Base-by-base conservation (phyloP, 2,888 invertebrate genomes). In the Diachrysia chrysitis region DNA sequence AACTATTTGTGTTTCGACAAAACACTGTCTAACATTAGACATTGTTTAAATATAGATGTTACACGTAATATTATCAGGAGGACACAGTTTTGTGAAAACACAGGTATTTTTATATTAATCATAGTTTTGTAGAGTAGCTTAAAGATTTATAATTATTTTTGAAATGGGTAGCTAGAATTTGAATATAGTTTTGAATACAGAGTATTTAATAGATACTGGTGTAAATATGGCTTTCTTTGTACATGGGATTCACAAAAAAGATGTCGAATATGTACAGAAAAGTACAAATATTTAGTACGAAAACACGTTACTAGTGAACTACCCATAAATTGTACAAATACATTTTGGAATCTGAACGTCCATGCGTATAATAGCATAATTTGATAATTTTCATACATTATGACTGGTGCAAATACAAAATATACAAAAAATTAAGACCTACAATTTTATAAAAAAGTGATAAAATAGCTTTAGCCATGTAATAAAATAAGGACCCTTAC, bases 81-180 rank as follows among this genome's bases (percentile, higher is more conserved):
- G n/a, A n/a, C 0, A n/a, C n/a, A n/a, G 42, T 42, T 42, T n/a
- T 42, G n/a, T 42, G 42, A 42, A 42, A 16, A 42, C 42, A 42
- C n/a, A n/a, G n/a, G 0, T 69, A 64, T 60, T 67, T 10, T 69
- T 59, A 63, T 46, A 64, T 56, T 70, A 53, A 51, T 63, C 17
- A 60, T 32, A 57, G 58, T 37, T 62, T 62, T 21, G 66, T 65
- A 55, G 65, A 56, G 68, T 63, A 77, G 46, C 60, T 58, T 60
- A 25, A 5, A 25, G 2, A 25, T 25, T 3, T 5, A 60, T 46
- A 66, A 46, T 37, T 67, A 70, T 59, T 32, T 68, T 63, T 65
- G 71, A 58, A 66, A 58, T 72, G 73, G 79, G 82, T 79, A 82
- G 82, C 82, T 76, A 70, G 23, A 64, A 62, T 69, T 67, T 63